Evolutionary conservation across 2,797 vertebrate species (phyloP).

Genomic region (Enteromius fasciolatus): DNA sequence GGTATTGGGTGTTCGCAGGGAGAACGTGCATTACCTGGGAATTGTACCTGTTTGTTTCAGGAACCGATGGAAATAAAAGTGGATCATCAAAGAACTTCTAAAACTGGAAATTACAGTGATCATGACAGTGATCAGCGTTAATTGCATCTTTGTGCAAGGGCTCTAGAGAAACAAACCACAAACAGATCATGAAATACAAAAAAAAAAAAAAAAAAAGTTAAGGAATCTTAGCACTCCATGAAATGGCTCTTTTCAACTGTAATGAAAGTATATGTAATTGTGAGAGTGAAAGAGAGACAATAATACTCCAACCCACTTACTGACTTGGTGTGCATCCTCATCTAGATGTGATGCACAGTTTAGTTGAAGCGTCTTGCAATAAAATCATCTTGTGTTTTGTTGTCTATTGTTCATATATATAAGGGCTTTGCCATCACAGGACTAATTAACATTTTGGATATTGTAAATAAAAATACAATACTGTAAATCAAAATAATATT

Average conservation of each 20-base stretch:
- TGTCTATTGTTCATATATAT: neutral
- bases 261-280: neutral
- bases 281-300: neutral
- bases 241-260: neutral
- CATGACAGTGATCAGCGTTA: slow-evolving; percentile 56
- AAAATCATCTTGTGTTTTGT: neutral
- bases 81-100: slow-evolving; percentile 62
- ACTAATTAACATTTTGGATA: neutral
- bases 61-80: slow-evolving; percentile 61
- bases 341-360: neutral
- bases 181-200: slow-evolving; percentile 22
- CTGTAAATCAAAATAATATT: neutral
- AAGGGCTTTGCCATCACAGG: neutral
- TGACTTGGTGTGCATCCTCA: neutral
- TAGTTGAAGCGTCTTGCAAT: neutral
- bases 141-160: slow-evolving; percentile 21
- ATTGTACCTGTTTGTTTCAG: slow-evolving; percentile 70
- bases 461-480: too few relatives aligned
- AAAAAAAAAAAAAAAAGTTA: slow-evolving; percentile 4
- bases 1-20: slow-evolving; percentile 58
- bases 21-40: slow-evolving; percentile 65
- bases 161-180: slow-evolving; percentile 8
- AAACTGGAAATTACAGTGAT: slow-evolving; percentile 49
- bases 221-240: neutral
- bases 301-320: neutral